Conservation (phyloP, 1,140 invertebrate genomes). For the Papilio glaucus region DNA sequence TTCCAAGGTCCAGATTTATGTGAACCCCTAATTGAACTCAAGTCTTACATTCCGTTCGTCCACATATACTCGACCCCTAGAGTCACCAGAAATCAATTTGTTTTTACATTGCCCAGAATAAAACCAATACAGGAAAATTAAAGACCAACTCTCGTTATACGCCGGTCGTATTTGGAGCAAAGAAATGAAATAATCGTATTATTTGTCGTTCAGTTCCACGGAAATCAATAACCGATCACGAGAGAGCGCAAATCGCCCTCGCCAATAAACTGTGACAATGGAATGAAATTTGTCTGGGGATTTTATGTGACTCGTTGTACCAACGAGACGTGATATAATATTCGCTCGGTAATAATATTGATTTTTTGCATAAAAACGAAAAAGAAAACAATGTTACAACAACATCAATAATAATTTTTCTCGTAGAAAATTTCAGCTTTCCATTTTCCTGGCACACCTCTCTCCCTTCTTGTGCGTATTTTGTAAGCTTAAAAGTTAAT, state of each 20-base stretch:
- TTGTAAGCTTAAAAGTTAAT: no score
- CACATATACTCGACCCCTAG: no score
- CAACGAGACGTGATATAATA: not conserved
- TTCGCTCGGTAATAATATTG: not conserved
- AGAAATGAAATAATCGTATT: conserved; percentile 25
- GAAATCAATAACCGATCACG: conserved; percentile 24
- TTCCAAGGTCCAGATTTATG: no score
- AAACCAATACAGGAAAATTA: not conserved
- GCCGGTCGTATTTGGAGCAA: conserved; percentile 2
- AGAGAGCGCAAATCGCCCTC: conserved; percentile 11
- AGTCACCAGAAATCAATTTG: no score
- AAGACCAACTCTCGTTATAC: not conserved
- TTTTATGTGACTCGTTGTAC: not conserved
- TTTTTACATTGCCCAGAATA: no score
- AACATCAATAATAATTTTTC: no score
- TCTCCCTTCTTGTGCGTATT: no score
- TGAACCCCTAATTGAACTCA: no score
- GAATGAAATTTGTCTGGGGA: conserved; percentile 20
- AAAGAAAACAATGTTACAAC: no score
- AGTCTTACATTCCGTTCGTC: no score
- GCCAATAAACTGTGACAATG: conserved; percentile 17
- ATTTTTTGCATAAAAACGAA: not conserved
- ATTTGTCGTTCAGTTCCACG: conserved; percentile 18
- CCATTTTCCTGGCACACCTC: no score
- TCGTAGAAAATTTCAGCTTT: no score